Conservation (phyloP, 2,888 invertebrate genomes). For the Aproaerema taeniolella region DNA sequence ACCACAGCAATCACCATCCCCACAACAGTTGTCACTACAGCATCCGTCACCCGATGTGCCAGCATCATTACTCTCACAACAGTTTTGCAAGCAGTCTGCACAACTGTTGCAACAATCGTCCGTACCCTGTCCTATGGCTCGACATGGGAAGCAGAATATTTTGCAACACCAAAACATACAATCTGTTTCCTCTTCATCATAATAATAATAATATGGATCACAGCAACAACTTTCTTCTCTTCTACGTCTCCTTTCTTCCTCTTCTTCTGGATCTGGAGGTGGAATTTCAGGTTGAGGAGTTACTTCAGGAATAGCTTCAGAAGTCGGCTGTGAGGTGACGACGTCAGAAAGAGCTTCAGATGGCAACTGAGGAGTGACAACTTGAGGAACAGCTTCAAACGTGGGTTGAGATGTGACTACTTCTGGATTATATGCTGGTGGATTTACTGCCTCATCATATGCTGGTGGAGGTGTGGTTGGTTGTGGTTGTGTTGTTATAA, state of each 20-base stretch:
- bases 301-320: not conserved
- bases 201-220: not conserved
- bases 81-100: slow-evolving; percentile 26
- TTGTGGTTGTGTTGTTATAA: slow-evolving; percentile 3
- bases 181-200: slow-evolving; percentile 20
- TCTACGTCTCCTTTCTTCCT: slow-evolving; percentile 3
- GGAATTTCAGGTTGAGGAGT: not conserved
- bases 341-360: not conserved
- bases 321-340: not conserved
- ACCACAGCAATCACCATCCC: not conserved
- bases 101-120: slow-evolving; percentile 30
- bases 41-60: slow-evolving; percentile 7
- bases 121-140: slow-evolving; percentile 24
- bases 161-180: slow-evolving; percentile 26
- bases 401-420: not conserved
- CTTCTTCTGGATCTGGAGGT: not conserved
- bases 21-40: slow-evolving; percentile 3
- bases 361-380: not conserved
- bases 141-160: slow-evolving; percentile 7
- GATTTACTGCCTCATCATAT: not conserved
- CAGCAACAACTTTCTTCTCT: slow-evolving; percentile 14
- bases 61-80: slow-evolving; percentile 23
- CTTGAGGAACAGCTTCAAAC: not conserved
- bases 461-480: not conserved
- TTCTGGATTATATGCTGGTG: not conserved